Percentiles rank a stretch among this genome's conserved stretches.
phyloP scores from a whole-genome alignment of 37 sponge, comb jelly and placozoan species.

The Axinella damicornis region DNA sequence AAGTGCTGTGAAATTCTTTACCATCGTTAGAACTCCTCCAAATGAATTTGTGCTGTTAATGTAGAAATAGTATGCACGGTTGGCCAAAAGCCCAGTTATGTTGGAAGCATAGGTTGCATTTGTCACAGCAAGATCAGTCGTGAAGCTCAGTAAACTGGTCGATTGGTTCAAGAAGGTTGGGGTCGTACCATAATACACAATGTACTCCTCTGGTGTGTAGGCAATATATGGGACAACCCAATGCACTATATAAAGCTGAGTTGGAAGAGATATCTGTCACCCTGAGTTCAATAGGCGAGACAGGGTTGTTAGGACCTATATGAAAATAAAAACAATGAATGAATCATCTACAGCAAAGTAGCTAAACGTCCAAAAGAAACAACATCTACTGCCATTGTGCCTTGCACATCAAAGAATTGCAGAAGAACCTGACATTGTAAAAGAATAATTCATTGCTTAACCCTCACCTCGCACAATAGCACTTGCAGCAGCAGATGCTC shows the following conservation, averaged over 20 bases:
- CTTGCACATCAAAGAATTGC: no score
- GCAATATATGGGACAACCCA: constrained; percentile 23
- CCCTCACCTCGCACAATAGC: no score
- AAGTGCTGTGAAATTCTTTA: constrained; percentile 1
- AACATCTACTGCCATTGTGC: no score
- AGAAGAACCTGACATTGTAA: no score
- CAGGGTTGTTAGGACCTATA: constrained; percentile 5
- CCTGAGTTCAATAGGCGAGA: neutral
- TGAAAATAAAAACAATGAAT: no score
- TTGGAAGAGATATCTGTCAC: neutral
- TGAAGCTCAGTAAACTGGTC: neutral
- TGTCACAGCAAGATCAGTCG: constrained; percentile 13
- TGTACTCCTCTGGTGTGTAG: constrained; percentile 34
- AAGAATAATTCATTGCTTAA: no score
- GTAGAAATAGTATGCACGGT: constrained; percentile 33
- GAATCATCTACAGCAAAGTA: no score
- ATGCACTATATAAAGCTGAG: constrained; percentile 21
- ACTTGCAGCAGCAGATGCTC: no score
- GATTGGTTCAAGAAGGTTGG: neutral
- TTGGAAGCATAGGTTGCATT: constrained; percentile 2
- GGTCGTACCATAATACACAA: constrained; percentile 27
- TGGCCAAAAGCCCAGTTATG: neutral
- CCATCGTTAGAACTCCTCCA: neutral
- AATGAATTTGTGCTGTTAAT: neutral
- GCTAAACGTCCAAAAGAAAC: no score